Conservation (phyloP, 2,797 vertebrate species). For the Cottoperca gobio region DNA sequence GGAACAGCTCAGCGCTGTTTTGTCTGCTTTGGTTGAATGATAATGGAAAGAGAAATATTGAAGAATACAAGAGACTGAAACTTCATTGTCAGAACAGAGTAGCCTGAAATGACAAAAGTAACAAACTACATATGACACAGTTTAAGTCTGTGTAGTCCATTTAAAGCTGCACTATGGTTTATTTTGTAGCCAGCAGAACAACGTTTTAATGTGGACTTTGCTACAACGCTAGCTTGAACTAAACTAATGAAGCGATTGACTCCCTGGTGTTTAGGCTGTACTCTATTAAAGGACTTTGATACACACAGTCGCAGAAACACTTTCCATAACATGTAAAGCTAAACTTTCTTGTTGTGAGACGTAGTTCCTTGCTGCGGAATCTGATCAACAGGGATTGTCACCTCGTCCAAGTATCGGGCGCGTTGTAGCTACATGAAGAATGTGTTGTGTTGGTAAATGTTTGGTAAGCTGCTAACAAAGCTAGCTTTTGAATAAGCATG, state of each 20-base stretch:
- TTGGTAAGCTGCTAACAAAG: background rate
- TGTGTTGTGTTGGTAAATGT: too few relatives aligned
- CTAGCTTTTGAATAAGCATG: rapidly evolving
- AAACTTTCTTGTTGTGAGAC: conserved; percentile 17
- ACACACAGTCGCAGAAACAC: conserved; percentile 1
- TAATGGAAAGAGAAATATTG: conserved; percentile 33
- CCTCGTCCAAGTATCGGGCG: background rate
- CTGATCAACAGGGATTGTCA: background rate
- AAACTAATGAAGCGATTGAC: conserved; percentile 20
- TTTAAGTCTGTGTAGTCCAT: background rate
- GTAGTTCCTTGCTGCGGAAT: conserved; percentile 1
- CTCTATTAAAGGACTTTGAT: conserved; percentile 14
- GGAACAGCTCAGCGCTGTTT: conserved; percentile 29
- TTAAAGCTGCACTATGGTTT: too few relatives aligned
- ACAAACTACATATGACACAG: background rate
- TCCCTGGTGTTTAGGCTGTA: conserved; percentile 24
- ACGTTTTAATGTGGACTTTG: background rate
- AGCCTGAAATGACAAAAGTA: conserved; percentile 24
- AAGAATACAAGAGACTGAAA: conserved; percentile 2
- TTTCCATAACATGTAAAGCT: conserved; percentile 24
- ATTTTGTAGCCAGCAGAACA: background rate
- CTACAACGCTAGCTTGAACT: background rate
- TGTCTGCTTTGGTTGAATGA: conserved; percentile 40
- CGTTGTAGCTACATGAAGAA: background rate
- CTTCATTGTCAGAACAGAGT: background rate